Conservation (phyloP, 2,888 invertebrate species). For the Troides aeacus region DNA sequence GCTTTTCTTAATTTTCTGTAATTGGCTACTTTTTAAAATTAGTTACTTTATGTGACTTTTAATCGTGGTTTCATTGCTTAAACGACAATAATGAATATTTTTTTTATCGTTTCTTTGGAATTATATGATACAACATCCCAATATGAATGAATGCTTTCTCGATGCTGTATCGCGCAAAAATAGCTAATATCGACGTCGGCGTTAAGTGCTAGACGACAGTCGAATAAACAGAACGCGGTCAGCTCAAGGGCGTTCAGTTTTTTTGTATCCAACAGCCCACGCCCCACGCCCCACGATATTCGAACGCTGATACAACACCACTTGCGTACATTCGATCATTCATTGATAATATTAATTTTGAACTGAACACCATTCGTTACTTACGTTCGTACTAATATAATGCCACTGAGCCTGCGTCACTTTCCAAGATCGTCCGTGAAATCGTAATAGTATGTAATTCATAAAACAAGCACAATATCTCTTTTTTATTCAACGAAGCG, state of each 20-base stretch:
- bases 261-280: constrained; percentile 56
- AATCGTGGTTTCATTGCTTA: no score
- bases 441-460: neutral
- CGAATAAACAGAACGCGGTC: constrained; percentile 65
- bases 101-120: constrained; percentile 32
- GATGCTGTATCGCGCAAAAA: constrained; percentile 65
- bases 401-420: constrained; percentile 2
- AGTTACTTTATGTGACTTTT: no score
- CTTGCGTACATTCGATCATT: constrained; percentile 31
- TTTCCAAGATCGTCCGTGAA: constrained; percentile 1
- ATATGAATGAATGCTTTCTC: constrained; percentile 52
- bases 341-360: constrained; percentile 30
- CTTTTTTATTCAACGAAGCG: neutral
- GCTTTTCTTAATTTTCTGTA: no score
- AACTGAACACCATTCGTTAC: constrained; percentile 15
- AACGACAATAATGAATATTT: neutral
- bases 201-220: constrained; percentile 78
- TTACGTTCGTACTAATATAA: constrained; percentile 14
- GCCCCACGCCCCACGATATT: constrained; percentile 34
- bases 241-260: constrained; percentile 64
- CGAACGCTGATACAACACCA: constrained; percentile 35
- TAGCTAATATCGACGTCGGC: constrained; percentile 71
- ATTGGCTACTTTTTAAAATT: no score
- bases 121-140: constrained; percentile 42
- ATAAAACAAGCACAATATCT: neutral